Percentiles rank a stretch among this genome's conserved stretches.
These are phyloP conservation scores for Pelobates cultripes DNA, from an alignment of 2,797 vertebrate genomes.

Conservation along the genomic window DNA sequence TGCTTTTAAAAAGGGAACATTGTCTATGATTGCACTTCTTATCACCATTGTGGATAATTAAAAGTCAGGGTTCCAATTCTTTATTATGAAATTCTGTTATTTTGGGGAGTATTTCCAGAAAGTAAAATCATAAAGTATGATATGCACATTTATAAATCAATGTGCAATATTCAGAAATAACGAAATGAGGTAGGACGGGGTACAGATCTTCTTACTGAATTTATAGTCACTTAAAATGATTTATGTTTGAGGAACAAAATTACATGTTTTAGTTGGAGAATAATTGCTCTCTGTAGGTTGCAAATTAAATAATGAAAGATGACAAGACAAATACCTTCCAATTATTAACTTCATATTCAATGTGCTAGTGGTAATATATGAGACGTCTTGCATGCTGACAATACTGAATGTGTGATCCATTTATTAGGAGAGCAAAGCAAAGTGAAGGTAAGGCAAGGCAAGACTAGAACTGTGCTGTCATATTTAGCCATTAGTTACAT, in stretches of 20 bases:
- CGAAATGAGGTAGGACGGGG: neutral
- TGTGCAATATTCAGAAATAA: neutral
- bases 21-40: too few relatives aligned
- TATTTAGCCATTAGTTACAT: too few relatives aligned
- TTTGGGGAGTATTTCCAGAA: neutral
- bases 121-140: neutral
- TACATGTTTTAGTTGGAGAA: constrained; percentile 9
- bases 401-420: constrained; percentile 29
- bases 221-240: neutral
- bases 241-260: constrained; percentile 21
- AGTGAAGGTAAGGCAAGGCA: neutral
- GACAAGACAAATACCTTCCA: constrained; percentile 39
- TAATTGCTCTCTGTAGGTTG: constrained; percentile 41
- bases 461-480: too few relatives aligned
- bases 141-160: neutral
- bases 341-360: constrained; percentile 25
- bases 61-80: neutral
- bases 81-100: neutral
- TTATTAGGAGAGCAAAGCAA: constrained; percentile 1
- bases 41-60: neutral
- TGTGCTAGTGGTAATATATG: constrained; percentile 3
- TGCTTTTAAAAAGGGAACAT: too few relatives aligned
- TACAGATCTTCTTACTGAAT: neutral
- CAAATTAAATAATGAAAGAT: constrained; percentile 46
- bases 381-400: constrained; percentile 13